Evolutionary conservation across 1,140 invertebrate species (phyloP), one percentile per base, ranked within the genome.

Genomic region (Zaprionus gabonicus): DNA sequence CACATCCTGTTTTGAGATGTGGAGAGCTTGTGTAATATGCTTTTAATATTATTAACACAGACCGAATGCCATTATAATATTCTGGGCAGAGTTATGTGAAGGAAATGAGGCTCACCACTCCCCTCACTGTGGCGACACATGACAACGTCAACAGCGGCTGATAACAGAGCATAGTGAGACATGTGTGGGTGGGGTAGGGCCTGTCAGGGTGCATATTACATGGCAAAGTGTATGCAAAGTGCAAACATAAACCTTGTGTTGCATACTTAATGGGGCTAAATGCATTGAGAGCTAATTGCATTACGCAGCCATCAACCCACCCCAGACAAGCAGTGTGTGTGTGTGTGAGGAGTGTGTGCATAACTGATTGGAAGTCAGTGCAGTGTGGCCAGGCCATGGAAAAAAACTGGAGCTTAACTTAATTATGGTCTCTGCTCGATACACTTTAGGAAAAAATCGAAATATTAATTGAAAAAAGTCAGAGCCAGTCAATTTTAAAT

Each of bases 191-290:
- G 53, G 13, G 36, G 9, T 31, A 36, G 59, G 51, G 44, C 27
- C 36, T 55, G 49, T 36, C 55, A 10, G 41, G 15, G 23, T 63
- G 58, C 53, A 68, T 75, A 85, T 90, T 80, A 70, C 75, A 72
- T 80, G 72, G 85, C 71, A 72, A 60, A 82, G 87, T 91, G 71
- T 91, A 91, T 91, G 87, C 79, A 91, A 80, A 91, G 87, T 78
- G 76, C 83, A 91, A 91, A 87, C 79, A 91, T 85, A 76, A 78
- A 74, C 72, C 73, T 87, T 84, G 71, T 80, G 76, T 87, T 91
- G 87, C 87, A 91, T 91, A 84, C 80, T 76, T 88, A 91, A 91
- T 91, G 60, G 87, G 81, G 71, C 74, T 82, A 90, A 79, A 85
- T 90, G 80, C 78, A 83, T 75, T 69, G 78, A 62, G 66, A 55